phyloP scores from a whole-genome alignment of 2,797 vertebrate genomes.

The Babyrousa celebensis region DNA sequence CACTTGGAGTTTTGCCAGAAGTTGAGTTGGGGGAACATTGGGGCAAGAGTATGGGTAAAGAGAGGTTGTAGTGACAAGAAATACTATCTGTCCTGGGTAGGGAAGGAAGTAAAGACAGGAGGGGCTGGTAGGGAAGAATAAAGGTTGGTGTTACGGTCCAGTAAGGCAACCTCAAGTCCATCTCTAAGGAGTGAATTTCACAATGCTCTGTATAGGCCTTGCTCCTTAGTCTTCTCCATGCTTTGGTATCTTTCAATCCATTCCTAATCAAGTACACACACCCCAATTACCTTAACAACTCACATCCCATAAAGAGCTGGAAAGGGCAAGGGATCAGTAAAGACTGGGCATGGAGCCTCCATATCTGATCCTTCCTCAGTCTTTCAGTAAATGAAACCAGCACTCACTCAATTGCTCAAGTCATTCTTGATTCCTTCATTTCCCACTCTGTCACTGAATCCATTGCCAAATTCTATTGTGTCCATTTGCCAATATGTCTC shows the following conservation, averaged over 20 bases:
- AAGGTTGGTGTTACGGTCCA: background rate
- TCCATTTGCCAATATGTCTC: background rate
- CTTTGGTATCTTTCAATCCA: constrained; percentile 21
- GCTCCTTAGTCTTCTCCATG: background rate
- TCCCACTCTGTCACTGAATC: background rate
- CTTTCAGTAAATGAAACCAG: background rate
- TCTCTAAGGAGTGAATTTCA: background rate
- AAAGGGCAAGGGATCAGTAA: background rate
- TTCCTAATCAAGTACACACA: background rate
- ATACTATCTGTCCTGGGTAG: background rate
- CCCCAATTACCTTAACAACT: background rate
- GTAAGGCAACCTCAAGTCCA: background rate
- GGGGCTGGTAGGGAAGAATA: background rate
- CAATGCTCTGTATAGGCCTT: background rate
- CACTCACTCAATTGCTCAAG: background rate
- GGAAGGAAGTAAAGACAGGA: background rate
- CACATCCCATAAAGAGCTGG: background rate
- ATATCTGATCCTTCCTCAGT: background rate
- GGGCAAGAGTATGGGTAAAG: background rate
- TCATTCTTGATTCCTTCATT: background rate
- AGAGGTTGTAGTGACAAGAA: constrained; percentile 13
- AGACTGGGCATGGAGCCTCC: background rate
- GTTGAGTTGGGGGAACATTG: background rate
- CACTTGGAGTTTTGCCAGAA: constrained; percentile 78
- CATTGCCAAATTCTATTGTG: background rate